phyloP scores from a whole-genome alignment of 2,797 vertebrate species.

The Kryptolebias ocellatus region DNA sequence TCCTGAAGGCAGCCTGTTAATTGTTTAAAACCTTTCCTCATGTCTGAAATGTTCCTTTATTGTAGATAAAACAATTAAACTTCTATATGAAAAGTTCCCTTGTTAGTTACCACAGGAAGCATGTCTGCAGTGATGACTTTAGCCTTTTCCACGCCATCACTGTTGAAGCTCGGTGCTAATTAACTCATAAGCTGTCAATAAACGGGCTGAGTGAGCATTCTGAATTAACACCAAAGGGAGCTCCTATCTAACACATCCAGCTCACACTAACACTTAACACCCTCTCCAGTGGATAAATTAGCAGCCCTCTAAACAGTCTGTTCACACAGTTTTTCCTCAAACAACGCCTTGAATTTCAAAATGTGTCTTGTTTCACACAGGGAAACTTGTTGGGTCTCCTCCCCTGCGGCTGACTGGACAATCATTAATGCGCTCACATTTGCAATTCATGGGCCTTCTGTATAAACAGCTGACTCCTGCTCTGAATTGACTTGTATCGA shows the following conservation, averaged over 20 bases:
- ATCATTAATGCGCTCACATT: constrained; percentile 52
- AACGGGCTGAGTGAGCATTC: constrained; percentile 47
- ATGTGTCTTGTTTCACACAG: constrained; percentile 52
- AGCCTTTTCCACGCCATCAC: constrained; percentile 22
- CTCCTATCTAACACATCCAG: constrained; percentile 50
- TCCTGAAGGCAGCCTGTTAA: too few species aligned
- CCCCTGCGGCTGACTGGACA: constrained; percentile 54
- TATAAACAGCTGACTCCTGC: constrained; percentile 31
- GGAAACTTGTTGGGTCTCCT: constrained; percentile 16
- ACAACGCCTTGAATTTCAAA: constrained; percentile 32
- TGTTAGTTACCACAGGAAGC: constrained; percentile 25
- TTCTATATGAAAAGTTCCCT: constrained; percentile 9
- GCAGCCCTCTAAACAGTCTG: constrained; percentile 48
- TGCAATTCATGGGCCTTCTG: constrained; percentile 45
- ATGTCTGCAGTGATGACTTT: constrained; percentile 16
- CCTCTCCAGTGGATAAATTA: constrained; percentile 80
- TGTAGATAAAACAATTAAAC: constrained; percentile 27
- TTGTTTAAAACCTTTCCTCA: too few species aligned
- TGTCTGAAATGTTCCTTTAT: background rate
- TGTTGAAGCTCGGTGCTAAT: constrained; percentile 51
- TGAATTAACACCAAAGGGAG: constrained; percentile 66
- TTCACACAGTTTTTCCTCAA: constrained; percentile 45
- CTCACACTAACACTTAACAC: constrained; percentile 46
- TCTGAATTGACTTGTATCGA: constrained; percentile 61
- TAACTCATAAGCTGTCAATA: constrained; percentile 69